Base-by-base conservation (phyloP, 2,113 vertebrate genomes). In the Procavia capensis region DNA sequence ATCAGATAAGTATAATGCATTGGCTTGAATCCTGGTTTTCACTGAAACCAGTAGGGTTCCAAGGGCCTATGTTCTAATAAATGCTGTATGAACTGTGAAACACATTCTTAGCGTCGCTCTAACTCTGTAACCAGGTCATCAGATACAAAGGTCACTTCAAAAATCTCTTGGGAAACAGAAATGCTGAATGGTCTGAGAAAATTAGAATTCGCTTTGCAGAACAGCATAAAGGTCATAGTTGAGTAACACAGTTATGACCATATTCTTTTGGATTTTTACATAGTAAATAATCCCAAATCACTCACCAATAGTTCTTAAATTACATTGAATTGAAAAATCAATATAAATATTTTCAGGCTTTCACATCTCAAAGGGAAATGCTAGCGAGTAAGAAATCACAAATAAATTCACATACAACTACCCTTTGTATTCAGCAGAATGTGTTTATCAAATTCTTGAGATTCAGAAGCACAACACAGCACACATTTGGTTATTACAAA, bases 51-150 rank as follows among this genome's bases (percentile, higher is more conserved):
- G 31, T 9, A 93, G 45, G 36, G 70, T 95, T 80, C 75, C 4
- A 2, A 88, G 96, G 76, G 27, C 17, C 54, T 79, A 72, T 95
- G 93, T 95, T 92, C 78, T 81, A 29, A 90, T 78, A 92, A 93
- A 85, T 75, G 85, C 79, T 64, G 74, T 47, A 39, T 90, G 47
- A 75, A 74, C 47, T 70, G 22, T 72, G 59, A 95, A 97, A 90
- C 57, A 95, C 86, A 27, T 91, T 90, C 34, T 36, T 88, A 34
- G 39, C 16, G 96, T 81, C 78, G 63, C 59, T 94, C 50, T 75
- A 85, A 84, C 27, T 57, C 64, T 76, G 64, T 36, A 94, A 89
- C 24, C 47, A 90, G 74, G 43, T 95, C 88, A 90, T 88, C 39
- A 70, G 43, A 75, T 64, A 81, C 9, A 83, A 85, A 95, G 64